Percentiles rank a stretch among this genome's conserved stretches.
Conservation (phyloP, 2,888 invertebrate species). For the Plagodis dolabraria region DNA sequence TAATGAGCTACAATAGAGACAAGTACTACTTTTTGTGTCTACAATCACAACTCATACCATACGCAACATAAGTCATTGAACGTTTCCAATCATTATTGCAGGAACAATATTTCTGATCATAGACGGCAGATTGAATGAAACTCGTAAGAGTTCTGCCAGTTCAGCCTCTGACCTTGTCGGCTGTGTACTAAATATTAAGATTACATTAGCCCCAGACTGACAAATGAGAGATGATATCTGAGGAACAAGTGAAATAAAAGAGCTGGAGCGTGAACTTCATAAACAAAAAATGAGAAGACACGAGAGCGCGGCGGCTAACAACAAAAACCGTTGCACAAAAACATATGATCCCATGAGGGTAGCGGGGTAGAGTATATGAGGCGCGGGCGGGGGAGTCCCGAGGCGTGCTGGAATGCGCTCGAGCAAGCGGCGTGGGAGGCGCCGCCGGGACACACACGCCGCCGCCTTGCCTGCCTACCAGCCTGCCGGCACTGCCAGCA, state of each 20-base stretch:
- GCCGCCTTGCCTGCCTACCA: constrained; percentile 38
- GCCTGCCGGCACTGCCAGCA: constrained; percentile 6
- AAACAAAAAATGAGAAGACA: constrained; percentile 76
- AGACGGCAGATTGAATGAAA: too few species aligned
- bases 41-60: too few species aligned
- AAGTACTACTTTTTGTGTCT: too few species aligned
- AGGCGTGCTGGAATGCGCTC: constrained; percentile 85
- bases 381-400: constrained; percentile 64
- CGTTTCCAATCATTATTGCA: too few species aligned
- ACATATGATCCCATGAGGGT: constrained; percentile 84
- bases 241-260: constrained; percentile 76
- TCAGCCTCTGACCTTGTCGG: constrained; percentile 13
- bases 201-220: constrained; percentile 24
- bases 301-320: constrained; percentile 79
- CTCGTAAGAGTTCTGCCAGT: too few species aligned
- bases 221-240: constrained; percentile 64
- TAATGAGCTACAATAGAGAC: too few species aligned
- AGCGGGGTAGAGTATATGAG: constrained; percentile 53
- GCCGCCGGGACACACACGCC: constrained; percentile 73
- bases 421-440: constrained; percentile 83
- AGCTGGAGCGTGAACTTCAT: constrained; percentile 78
- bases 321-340: constrained; percentile 85
- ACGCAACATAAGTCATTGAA: too few species aligned
- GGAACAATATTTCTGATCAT: too few species aligned
- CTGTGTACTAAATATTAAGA: constrained; percentile 9